Percentiles rank a stretch among this genome's conserved stretches.
These are phyloP conservation scores for Cheirogaleus medius DNA, from an alignment of 2,113 vertebrate species.

Conservation along the genomic window DNA sequence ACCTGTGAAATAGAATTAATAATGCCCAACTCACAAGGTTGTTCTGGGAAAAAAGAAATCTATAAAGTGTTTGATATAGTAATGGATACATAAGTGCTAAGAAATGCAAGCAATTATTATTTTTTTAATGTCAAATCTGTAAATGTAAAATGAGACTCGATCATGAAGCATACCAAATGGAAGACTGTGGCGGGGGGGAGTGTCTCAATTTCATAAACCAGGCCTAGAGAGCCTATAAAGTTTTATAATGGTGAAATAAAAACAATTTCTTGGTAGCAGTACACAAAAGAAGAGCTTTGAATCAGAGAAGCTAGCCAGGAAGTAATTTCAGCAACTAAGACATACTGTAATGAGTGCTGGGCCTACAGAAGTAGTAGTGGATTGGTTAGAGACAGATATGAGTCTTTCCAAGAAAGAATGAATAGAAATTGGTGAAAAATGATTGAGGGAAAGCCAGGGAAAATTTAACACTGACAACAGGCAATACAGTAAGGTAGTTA, in stretches of 20 bases:
- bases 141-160: constrained; percentile 21
- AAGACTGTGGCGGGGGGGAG: not conserved
- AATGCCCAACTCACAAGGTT: not conserved
- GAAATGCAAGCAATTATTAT: constrained; percentile 4
- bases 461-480: constrained; percentile 4
- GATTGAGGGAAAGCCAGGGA: not conserved
- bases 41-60: not conserved
- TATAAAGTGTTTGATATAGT: not conserved
- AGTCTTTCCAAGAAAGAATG: constrained; percentile 16
- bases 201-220: constrained; percentile 14
- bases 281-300: not conserved
- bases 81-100: not conserved
- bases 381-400: not conserved
- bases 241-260: constrained; percentile 7
- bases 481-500: not conserved
- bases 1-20: not conserved
- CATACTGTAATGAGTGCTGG: not conserved
- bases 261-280: not conserved
- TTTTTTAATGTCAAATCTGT: not conserved
- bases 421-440: not conserved
- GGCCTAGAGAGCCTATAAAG: not conserved
- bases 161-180: not conserved
- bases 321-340: not conserved
- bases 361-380: not conserved
- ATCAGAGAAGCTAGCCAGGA: not conserved